Percentiles rank a stretch among this genome's conserved stretches.
Conservation (phyloP, 37 sponge, comb jelly and placozoan species). For the Spongilla lacustris region DNA sequence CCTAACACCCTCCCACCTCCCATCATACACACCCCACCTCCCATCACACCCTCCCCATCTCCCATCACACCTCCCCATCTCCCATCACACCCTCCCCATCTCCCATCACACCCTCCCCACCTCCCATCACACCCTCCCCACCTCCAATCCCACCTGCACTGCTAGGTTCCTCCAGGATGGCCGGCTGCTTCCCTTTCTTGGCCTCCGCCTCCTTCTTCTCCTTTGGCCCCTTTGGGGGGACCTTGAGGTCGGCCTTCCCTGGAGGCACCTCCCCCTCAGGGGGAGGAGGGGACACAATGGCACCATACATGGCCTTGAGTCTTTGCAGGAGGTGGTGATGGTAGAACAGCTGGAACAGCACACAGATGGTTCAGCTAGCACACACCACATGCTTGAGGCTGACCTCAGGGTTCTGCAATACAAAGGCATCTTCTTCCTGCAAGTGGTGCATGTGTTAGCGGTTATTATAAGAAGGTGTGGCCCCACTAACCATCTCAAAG, state of each 20-base stretch:
- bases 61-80: too few species aligned
- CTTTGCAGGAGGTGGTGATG: conserved; percentile 39
- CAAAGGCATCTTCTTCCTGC: conserved; percentile 71
- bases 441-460: not conserved
- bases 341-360: conserved; percentile 53
- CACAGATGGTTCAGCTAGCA: not conserved
- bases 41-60: too few species aligned
- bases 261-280: not conserved
- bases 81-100: too few species aligned
- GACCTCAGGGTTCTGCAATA: conserved; percentile 49
- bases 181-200: not conserved
- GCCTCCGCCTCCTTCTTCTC: conserved; percentile 26
- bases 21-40: too few species aligned
- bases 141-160: too few species aligned
- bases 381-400: not conserved
- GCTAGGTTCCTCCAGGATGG: too few species aligned
- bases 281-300: conserved; percentile 20
- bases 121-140: too few species aligned
- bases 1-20: too few species aligned
- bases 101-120: too few species aligned
- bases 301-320: conserved; percentile 46
- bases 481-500: conserved; percentile 16
- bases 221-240: not conserved
- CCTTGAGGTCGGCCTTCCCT: too few species aligned
- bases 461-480: not conserved